Conservation (phyloP, 2,888 invertebrate species). For the Serripes groenlandicus region DNA sequence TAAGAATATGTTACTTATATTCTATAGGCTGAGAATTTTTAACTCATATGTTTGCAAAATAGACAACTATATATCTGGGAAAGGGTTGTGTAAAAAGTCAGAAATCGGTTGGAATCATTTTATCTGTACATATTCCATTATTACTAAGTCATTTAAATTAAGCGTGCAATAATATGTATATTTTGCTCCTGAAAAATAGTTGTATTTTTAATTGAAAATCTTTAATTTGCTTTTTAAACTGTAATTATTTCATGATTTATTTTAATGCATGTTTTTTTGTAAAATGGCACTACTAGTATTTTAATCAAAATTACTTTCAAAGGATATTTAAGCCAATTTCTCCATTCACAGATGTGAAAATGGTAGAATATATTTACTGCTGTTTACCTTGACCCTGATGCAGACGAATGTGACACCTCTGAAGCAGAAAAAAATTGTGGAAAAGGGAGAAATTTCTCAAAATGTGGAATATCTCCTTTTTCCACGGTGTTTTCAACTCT, state of each 20-base stretch:
- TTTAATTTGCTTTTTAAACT: too few species aligned
- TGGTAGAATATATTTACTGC: too few species aligned
- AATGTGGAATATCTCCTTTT: not conserved
- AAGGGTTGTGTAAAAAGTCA: not conserved
- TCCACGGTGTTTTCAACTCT: not conserved
- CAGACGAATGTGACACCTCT: not conserved
- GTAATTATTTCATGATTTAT: too few species aligned
- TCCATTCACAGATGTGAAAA: too few species aligned
- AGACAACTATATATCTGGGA: too few species aligned
- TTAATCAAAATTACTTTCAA: not conserved
- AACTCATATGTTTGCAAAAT: too few species aligned
- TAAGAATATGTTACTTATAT: too few species aligned
- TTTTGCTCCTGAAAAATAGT: slow-evolving; percentile 12
- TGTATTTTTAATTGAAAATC: too few species aligned
- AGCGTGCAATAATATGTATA: slow-evolving; percentile 56
- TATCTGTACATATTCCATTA: slow-evolving; percentile 12
- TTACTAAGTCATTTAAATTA: slow-evolving; percentile 40
- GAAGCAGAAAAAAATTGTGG: not conserved
- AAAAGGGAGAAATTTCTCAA: not conserved
- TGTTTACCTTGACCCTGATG: not conserved
- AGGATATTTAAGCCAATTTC: not conserved
- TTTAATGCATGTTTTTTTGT: not conserved
- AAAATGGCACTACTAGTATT: not conserved
- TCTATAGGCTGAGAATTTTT: too few species aligned
- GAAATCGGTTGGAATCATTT: not conserved